A percentile compares a stretch with the other conserved stretches of the same genome.
These are phyloP conservation scores for Pipra filicauda DNA, from an alignment of 2,113 vertebrate species.

Conservation along the genomic window DNA sequence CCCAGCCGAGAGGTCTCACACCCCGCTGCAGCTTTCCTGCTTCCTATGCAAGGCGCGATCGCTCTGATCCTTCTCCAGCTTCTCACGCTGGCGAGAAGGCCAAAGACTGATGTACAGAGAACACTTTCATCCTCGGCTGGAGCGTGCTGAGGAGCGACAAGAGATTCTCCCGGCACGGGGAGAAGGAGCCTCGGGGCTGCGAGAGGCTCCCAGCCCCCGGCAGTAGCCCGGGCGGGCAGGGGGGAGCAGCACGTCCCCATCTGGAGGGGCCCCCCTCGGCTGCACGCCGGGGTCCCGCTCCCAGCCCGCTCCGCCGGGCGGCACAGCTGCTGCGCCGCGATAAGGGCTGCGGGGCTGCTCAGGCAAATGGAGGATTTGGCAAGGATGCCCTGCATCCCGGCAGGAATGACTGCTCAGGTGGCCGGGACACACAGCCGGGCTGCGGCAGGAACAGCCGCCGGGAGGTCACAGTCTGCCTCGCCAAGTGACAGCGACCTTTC, in stretches of 20 bases:
- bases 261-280: rapidly evolving
- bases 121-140: background rate
- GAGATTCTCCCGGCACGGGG: rapidly evolving
- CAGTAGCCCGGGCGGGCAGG: background rate
- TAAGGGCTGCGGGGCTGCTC: background rate
- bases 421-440: background rate
- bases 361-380: background rate
- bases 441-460: background rate
- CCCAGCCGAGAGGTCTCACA: background rate
- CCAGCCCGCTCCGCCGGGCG: background rate
- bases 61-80: background rate
- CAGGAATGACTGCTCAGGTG: background rate
- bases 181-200: background rate
- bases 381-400: background rate
- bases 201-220: background rate
- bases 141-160: background rate
- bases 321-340: background rate
- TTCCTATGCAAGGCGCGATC: background rate
- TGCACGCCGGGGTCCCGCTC: too few relatives aligned
- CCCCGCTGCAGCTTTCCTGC: background rate
- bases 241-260: rapidly evolving
- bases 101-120: background rate
- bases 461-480: rapidly evolving
- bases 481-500: background rate
- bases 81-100: background rate